phyloP scores from a whole-genome alignment of 2,888 invertebrate genomes.

The Dimorphilus gyrociliatus region DNA sequence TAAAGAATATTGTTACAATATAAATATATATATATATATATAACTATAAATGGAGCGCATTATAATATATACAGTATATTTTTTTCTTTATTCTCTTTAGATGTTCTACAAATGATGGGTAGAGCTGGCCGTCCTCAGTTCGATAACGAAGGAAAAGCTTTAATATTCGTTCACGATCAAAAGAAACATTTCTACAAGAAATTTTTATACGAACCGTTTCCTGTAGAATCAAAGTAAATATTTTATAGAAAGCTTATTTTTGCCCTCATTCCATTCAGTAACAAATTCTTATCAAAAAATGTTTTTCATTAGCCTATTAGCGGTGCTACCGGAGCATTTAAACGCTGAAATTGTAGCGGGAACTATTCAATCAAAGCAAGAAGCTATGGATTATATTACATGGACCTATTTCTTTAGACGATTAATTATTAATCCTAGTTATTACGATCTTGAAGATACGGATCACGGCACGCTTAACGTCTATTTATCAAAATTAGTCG shows the following conservation, averaged over 20 bases:
- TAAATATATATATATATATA: background rate
- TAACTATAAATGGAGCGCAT: background rate
- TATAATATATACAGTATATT: background rate
- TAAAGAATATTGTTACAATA: background rate
- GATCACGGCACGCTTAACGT: constrained; percentile 38
- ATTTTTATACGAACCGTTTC: constrained; percentile 96
- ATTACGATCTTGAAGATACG: constrained; percentile 29
- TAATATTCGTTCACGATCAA: constrained; percentile 65
- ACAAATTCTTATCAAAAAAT: constrained; percentile 1
- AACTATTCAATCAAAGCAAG: constrained; percentile 76
- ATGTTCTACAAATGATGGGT: constrained; percentile 99
- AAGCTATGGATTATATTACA: constrained; percentile 85
- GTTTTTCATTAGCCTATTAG: constrained; percentile 49
- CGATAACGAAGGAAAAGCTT: constrained; percentile 62
- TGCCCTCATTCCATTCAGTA: background rate
- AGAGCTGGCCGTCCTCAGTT: constrained; percentile 93
- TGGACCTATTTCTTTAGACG: constrained; percentile 96
- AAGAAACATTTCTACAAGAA: constrained; percentile 98
- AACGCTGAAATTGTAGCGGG: constrained; percentile 88
- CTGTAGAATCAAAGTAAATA: constrained; percentile 65
- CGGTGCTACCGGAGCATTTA: constrained; percentile 82
- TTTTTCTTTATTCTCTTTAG: constrained; percentile 35
- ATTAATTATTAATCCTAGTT: constrained; percentile 66
- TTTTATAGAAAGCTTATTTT: background rate
- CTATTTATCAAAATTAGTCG: constrained; percentile 65